A percentile compares a stretch with the other conserved stretches of the same genome.
phyloP scores from a whole-genome alignment of 92 coral and sea anemone species.

The Heliopora coerulea region DNA sequence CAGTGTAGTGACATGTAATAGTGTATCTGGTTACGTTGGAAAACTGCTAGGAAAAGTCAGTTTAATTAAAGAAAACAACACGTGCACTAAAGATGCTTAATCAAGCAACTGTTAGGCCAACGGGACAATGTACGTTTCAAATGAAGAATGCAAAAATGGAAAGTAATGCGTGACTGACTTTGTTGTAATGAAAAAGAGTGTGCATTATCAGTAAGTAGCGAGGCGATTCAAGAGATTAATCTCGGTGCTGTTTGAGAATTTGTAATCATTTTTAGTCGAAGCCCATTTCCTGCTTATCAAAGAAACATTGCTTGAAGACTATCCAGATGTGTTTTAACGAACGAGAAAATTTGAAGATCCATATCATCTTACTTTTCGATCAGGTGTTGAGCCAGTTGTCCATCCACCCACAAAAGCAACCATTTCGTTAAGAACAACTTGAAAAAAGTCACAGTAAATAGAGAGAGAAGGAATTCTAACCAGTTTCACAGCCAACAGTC shows the following conservation, averaged over 20 bases:
- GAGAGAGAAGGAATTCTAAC: constrained; percentile 13
- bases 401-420: too few species aligned
- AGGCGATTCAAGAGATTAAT: constrained; percentile 49
- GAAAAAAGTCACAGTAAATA: too few species aligned
- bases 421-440: too few species aligned
- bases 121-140: constrained; percentile 46
- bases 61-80: constrained; percentile 20
- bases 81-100: constrained; percentile 45
- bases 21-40: constrained; percentile 34
- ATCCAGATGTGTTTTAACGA: constrained; percentile 51
- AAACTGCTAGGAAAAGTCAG: constrained; percentile 48
- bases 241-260: constrained; percentile 48
- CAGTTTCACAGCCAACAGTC: constrained; percentile 46
- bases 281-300: constrained; percentile 17
- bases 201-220: constrained; percentile 53
- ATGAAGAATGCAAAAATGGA: constrained; percentile 50
- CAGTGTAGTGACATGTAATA: constrained; percentile 56
- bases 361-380: constrained; percentile 38
- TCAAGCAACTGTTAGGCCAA: constrained; percentile 41
- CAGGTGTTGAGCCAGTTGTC: constrained; percentile 30
- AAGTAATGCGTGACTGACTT: constrained; percentile 47
- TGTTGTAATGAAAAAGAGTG: constrained; percentile 23
- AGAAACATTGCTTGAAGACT: constrained; percentile 30
- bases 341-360: constrained; percentile 45
- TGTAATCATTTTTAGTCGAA: constrained; percentile 39